Evolutionary conservation across 2,113 vertebrate species (phyloP).

Genomic region (Cryptotis parvus): DNA sequence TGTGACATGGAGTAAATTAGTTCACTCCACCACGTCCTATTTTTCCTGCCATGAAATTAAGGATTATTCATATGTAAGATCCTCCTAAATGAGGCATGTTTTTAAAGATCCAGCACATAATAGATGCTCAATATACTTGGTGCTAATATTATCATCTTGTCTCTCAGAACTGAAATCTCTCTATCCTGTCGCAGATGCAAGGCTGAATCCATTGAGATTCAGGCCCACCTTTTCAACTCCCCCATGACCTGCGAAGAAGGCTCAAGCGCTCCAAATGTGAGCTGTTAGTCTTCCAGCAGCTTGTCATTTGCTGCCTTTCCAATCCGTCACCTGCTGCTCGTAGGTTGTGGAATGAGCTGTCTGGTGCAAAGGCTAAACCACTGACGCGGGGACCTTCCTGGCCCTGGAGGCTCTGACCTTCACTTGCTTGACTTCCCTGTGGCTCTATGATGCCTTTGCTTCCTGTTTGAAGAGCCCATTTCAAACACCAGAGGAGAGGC

Average conservation of each 20-base stretch:
- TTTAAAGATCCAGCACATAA: neutral
- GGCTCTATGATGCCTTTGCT: neutral
- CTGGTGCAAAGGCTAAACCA: neutral
- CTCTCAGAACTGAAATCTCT: neutral
- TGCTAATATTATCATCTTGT: neutral
- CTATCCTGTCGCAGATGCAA: neutral
- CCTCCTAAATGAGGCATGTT: neutral
- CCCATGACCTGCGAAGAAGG: neutral
- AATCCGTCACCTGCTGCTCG: neutral
- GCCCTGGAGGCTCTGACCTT: neutral
- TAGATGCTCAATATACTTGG: neutral
- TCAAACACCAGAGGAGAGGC: neutral
- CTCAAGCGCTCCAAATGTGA: neutral
- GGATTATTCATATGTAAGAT: neutral
- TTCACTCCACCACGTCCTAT: neutral
- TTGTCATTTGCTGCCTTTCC: constrained; percentile 12
- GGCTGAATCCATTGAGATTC: neutral
- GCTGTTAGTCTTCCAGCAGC: neutral
- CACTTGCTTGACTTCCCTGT: neutral
- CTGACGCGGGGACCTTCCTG: neutral
- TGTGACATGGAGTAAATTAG: neutral
- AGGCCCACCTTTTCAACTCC: neutral
- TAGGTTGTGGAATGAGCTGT: neutral
- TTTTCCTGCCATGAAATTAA: neutral
- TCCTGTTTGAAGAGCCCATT: constrained; percentile 23